Evolutionary conservation across 2,113 vertebrate species (phyloP), one percentile per base, ranked within the genome.

Genomic region (Sceloporus undulatus): DNA sequence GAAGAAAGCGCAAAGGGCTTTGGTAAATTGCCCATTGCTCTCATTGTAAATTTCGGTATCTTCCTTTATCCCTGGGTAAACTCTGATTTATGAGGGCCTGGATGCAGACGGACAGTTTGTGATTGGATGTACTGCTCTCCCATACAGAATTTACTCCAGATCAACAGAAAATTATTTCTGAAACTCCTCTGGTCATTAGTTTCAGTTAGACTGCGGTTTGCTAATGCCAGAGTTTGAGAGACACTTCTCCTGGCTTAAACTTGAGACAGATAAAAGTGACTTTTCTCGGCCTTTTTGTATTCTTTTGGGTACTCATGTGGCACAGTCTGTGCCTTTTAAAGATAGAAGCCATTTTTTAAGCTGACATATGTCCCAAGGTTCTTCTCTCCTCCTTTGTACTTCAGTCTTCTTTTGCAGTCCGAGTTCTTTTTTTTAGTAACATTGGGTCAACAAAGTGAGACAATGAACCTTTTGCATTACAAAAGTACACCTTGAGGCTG

Each of bases 151-250:
- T 97, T 96, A 96, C 96, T 97, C 94, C 95, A 94, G 95, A 97
- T 96, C 97, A 95, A 97, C 96, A 95, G 95, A 96, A 97, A 97
- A 97, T 97, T 97, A 97, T 96, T 97, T 95, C 95, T 92, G 95
- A 95, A 97, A 94, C 95, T 95, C 93, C 93, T 86, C 71, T 56
- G 89, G 95, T 94, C 94, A 82, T 97, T 97, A 95, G 96, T 97
- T 96, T 96, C 96, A 0, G 92, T 97, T 97, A 96, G 95, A 90
- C 87, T 79, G 87, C 13, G 0, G 0, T 86, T 88, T 68, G 34
- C 62, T 38, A 52, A 79, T 14, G 29, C 87, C 92, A 54, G 1
- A 70, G 78, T 0, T 0, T 14, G 62, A 5, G 68, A 85, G 1
- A 6, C 65, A 59, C 42, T 78, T 80, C 66, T 78, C 88, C 1